phyloP scores from a whole-genome alignment of 1,140 invertebrate genomes.

The Drosophila novamexicana region DNA sequence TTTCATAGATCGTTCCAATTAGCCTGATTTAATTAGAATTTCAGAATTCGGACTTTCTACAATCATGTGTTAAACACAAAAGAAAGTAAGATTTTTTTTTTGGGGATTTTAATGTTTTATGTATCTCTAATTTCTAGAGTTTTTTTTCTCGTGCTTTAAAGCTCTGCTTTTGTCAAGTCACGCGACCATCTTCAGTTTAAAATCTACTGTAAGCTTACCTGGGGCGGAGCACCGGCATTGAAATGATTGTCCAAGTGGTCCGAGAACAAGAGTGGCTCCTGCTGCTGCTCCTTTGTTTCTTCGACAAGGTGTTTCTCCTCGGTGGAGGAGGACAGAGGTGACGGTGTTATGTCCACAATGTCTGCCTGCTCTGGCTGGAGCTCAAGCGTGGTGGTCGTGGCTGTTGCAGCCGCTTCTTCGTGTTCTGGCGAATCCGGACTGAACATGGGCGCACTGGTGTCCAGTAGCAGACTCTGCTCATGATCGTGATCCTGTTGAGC shows the following conservation, averaged over 20 bases:
- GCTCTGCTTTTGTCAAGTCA: too few relatives aligned
- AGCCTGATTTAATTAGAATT: too few relatives aligned
- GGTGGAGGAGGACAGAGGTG: slow-evolving; percentile 68
- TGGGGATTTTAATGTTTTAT: too few relatives aligned
- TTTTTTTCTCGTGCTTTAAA: too few relatives aligned
- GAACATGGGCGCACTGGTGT: slow-evolving; percentile 65
- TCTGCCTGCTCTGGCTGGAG: slow-evolving; percentile 57
- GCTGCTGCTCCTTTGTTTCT: slow-evolving; percentile 69
- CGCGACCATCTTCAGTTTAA: too few relatives aligned
- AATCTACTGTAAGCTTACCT: slow-evolving; percentile 52
- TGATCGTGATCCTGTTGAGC: slow-evolving; percentile 13
- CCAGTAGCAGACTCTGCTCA: slow-evolving; percentile 54
- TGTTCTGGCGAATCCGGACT: slow-evolving; percentile 35
- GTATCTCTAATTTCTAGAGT: too few relatives aligned
- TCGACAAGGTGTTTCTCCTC: slow-evolving; percentile 79
- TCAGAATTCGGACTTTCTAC: too few relatives aligned
- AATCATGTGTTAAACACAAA: too few relatives aligned
- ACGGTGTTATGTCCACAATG: slow-evolving; percentile 68
- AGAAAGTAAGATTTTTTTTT: too few relatives aligned
- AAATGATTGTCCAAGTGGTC: slow-evolving; percentile 34
- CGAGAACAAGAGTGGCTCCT: slow-evolving; percentile 38
- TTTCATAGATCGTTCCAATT: too few relatives aligned
- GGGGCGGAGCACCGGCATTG: slow-evolving; percentile 54
- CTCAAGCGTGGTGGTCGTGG: slow-evolving; percentile 55
- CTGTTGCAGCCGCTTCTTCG: slow-evolving; percentile 5